Conservation (phyloP, 2,113 vertebrate species). For the Rattus rattus region DNA sequence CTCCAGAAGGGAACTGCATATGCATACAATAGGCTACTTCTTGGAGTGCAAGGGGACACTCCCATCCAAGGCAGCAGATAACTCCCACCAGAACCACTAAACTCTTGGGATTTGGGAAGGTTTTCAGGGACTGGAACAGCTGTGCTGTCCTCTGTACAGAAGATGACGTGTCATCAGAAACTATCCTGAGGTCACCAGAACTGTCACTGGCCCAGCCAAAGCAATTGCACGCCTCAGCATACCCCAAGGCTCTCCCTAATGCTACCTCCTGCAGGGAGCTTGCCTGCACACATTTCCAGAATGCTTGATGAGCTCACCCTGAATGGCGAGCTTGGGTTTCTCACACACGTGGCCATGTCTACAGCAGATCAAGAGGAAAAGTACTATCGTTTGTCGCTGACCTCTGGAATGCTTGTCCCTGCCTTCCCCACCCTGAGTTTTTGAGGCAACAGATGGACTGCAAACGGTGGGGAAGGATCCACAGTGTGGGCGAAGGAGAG, state of each 20-base stretch:
- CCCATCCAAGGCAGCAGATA: background rate
- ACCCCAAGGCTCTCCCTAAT: background rate
- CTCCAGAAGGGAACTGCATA: background rate
- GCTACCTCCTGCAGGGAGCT: background rate
- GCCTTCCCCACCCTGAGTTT: background rate
- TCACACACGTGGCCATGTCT: background rate
- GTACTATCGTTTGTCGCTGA: background rate
- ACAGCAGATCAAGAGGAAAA: background rate
- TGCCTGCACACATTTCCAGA: background rate
- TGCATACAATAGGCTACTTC: background rate
- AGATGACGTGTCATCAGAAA: background rate
- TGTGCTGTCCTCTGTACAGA: background rate
- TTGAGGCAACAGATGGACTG: background rate
- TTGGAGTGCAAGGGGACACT: background rate
- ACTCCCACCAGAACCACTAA: background rate
- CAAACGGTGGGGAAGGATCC: background rate
- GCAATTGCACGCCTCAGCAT: accelerated
- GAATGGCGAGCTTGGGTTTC: background rate
- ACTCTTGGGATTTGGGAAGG: background rate
- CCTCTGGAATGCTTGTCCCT: background rate
- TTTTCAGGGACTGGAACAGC: background rate
- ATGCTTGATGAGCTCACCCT: too few species aligned
- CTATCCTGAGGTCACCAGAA: background rate
- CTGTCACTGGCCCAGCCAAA: accelerated
- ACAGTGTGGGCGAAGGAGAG: background rate